phyloP scores from a whole-genome alignment of 1,140 invertebrate species.

The Thaumatotibia leucotreta region DNA sequence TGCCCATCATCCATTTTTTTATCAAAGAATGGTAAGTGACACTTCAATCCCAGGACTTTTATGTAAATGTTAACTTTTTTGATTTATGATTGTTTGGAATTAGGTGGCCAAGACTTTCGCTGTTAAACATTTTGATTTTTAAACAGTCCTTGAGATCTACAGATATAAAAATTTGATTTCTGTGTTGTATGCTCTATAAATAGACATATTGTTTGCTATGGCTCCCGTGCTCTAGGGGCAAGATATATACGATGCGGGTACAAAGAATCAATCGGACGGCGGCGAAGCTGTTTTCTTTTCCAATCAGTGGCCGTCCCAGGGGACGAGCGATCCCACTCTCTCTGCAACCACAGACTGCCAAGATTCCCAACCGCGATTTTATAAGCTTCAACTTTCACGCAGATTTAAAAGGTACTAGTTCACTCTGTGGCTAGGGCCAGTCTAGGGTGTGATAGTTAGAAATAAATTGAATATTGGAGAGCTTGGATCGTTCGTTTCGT shows the following conservation, averaged over 20 bases:
- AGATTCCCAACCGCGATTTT: not conserved
- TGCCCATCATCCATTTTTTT: too few relatives aligned
- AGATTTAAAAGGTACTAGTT: not conserved
- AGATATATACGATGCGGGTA: slow-evolving; percentile 44
- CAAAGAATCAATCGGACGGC: slow-evolving; percentile 62
- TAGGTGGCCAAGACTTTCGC: too few relatives aligned
- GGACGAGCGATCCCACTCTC: slow-evolving; percentile 35
- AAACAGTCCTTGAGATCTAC: too few relatives aligned
- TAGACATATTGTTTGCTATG: not conserved
- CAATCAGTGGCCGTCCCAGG: slow-evolving; percentile 62
- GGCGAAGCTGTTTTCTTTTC: slow-evolving; percentile 67
- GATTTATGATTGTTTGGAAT: too few relatives aligned
- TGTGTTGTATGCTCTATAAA: too few relatives aligned
- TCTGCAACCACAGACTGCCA: slow-evolving; percentile 37
- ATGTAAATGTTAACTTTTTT: too few relatives aligned
- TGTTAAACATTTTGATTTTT: too few relatives aligned
- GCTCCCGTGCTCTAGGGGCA: slow-evolving; percentile 32
- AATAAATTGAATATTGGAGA: slow-evolving; percentile 66
- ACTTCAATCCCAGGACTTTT: too few relatives aligned
- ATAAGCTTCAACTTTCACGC: slow-evolving; percentile 8
- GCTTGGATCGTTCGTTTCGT: slow-evolving; percentile 34
- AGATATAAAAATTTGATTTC: too few relatives aligned
- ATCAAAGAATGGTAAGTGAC: too few relatives aligned
- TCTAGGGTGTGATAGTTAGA: slow-evolving; percentile 46
- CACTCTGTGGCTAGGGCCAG: slow-evolving; percentile 22